A percentile compares a stretch with the other conserved stretches of the same genome.
Evolutionary conservation across 2,888 invertebrate species (phyloP).

Genomic region (Lycophotia porphyrea): DNA sequence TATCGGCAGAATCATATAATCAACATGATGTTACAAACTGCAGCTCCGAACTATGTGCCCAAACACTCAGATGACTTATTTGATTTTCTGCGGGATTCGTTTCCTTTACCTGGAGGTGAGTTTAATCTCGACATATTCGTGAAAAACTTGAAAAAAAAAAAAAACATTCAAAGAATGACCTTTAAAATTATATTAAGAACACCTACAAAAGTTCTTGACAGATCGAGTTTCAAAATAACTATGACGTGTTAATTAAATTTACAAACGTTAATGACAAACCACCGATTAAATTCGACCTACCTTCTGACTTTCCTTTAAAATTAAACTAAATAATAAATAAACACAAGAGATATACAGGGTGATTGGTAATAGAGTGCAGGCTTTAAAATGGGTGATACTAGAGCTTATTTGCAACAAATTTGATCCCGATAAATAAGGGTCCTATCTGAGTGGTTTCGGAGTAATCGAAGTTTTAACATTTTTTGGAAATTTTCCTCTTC

Average conservation of each 20-base stretch:
- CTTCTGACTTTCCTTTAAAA: background rate
- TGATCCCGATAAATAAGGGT: no score
- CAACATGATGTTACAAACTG: constrained; percentile 73
- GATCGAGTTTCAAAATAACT: background rate
- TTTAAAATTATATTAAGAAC: background rate
- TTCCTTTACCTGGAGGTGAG: constrained; percentile 82
- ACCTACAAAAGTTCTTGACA: background rate
- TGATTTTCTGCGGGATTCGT: constrained; percentile 80
- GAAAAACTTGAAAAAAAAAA: background rate
- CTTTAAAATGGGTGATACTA: no score
- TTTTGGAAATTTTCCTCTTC: no score
- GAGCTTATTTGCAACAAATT: no score
- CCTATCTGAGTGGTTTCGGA: no score
- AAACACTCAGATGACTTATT: constrained; percentile 74
- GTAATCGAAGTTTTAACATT: no score
- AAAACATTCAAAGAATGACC: background rate
- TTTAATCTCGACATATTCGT: constrained; percentile 14
- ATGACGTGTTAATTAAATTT: background rate
- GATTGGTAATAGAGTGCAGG: no score
- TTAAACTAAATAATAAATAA: background rate
- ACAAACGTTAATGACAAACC: background rate
- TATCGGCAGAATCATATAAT: constrained; percentile 72
- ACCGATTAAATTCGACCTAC: background rate
- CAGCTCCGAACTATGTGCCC: constrained; percentile 67
- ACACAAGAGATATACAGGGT: background rate